Evolutionary conservation across 2,888 invertebrate species (phyloP).

Genomic region (Euzetes globulus): DNA sequence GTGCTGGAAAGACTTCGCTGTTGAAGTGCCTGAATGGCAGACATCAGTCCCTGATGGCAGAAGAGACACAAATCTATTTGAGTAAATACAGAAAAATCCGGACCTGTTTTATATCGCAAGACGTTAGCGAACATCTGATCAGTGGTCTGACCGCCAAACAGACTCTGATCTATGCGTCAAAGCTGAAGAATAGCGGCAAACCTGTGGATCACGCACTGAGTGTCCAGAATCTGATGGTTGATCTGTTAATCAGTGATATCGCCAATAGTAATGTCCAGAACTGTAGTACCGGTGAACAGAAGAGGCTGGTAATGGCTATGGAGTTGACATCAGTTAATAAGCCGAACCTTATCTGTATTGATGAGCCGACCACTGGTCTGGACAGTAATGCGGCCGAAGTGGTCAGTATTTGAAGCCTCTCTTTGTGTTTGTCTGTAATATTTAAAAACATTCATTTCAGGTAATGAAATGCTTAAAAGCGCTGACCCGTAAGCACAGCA

Average conservation of each 20-base stretch:
- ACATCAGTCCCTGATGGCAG: not conserved
- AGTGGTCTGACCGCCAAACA: slow-evolving; percentile 8
- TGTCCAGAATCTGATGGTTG: slow-evolving; percentile 16
- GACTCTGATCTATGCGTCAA: slow-evolving; percentile 16
- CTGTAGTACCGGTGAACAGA: slow-evolving; percentile 23
- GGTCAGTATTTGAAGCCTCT: not conserved
- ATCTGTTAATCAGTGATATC: slow-evolving; percentile 21
- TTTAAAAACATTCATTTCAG: not conserved
- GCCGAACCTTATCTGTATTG: slow-evolving; percentile 19
- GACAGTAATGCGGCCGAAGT: slow-evolving; percentile 27
- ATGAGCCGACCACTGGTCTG: slow-evolving; percentile 25
- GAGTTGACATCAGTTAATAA: slow-evolving; percentile 17
- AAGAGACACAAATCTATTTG: slow-evolving; percentile 6
- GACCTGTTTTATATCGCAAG: slow-evolving; percentile 24
- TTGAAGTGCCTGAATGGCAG: slow-evolving; percentile 17
- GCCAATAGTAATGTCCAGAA: slow-evolving; percentile 7
- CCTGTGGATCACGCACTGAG: not conserved
- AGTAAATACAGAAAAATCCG: not conserved
- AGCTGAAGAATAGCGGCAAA: slow-evolving; percentile 14
- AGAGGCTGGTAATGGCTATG: slow-evolving; percentile 19
- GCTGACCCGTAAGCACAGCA: slow-evolving; percentile 18
- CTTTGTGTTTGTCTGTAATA: not conserved
- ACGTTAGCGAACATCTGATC: slow-evolving; percentile 19
- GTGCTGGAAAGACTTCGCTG: slow-evolving; percentile 16
- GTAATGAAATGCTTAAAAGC: slow-evolving; percentile 17